Base-by-base conservation (phyloP, 2,113 vertebrate genomes). In the Perognathus longimembris region DNA sequence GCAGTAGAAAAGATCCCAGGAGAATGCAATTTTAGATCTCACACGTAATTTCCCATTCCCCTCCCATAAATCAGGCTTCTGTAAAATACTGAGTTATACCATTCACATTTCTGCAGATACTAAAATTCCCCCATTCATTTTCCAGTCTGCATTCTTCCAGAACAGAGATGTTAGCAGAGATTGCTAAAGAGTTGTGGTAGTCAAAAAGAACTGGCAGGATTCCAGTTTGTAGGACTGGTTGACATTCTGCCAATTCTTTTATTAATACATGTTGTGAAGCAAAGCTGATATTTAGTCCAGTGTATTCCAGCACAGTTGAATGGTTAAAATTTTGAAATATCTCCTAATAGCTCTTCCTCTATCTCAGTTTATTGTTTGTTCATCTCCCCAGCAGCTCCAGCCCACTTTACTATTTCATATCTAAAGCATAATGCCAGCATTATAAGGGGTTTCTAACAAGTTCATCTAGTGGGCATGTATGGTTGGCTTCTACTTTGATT, bases 91-190 rank as follows among this genome's bases (percentile, higher is more conserved):
- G 95, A 96, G 95, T 81, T 96, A 87, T 88, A 96, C 94, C 94
- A 94, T 96, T 96, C 96, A 97, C 96, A 94, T 96, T 96, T 97
- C 96, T 91, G 50, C 95, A 97, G 96, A 95, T 96, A 89, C 93
- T 96, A 96, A 97, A 96, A 92, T 70, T 92, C 64, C 63, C 50
- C 64, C 96, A 91, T 94, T 95, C 94, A 85, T 95, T 97, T 89
- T 96, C 95, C 89, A 92, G 94, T 77, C 94, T 96, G 91, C 93
- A 85, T 96, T 96, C 91, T 92, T 95, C 12, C 69, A 94, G 80
- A 89, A 89, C 92, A 77, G 89, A 24, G 91, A 94, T 92, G 91
- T 94, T 87, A 92, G 77, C 80, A 81, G 77, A 86, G 80, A 64
- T 82, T 91, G 91, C 83, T 92, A 90, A 45, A 86, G 85, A 70